Percentiles rank a stretch among this genome's conserved stretches.
Evolutionary conservation across 2,797 vertebrate species (phyloP).

Genomic region (Spinus olivaceus): DNA sequence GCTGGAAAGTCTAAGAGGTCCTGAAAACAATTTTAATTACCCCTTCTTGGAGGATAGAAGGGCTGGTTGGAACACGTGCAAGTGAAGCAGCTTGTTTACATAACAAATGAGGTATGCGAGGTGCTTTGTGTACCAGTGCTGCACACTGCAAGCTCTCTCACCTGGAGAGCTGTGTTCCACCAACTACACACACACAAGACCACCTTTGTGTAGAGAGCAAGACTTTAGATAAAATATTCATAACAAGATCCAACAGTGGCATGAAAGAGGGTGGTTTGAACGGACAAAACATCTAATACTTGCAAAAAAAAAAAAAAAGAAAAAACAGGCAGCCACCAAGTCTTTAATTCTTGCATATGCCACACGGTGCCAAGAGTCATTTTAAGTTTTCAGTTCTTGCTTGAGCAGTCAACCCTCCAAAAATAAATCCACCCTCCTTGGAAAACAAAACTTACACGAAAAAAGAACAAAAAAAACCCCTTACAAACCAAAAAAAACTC

Average conservation of each 20-base stretch:
- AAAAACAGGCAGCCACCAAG: neutral
- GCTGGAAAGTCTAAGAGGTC: neutral
- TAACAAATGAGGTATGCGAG: neutral
- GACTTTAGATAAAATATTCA: neutral
- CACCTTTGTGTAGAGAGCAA: neutral
- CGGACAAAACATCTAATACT: neutral
- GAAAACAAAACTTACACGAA: neutral
- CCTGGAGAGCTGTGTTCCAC: neutral
- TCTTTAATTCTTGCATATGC: neutral
- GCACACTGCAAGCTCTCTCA: neutral
- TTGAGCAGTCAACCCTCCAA: neutral
- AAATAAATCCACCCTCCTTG: neutral
- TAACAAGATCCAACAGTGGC: neutral
- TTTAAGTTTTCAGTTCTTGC: neutral
- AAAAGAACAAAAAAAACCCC: neutral
- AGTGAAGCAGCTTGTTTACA: constrained; percentile 4
- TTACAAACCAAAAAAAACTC: neutral
- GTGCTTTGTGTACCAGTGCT: neutral
- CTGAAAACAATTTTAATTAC: constrained; percentile 16
- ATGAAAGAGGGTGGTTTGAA: neutral
- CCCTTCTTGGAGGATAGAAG: neutral
- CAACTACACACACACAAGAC: neutral
- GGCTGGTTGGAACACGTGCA: constrained; percentile 2
- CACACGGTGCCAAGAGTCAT: neutral
- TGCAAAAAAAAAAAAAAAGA: neutral